These are phyloP conservation scores for Mechanitis messenoides DNA, from an alignment of 2,888 invertebrate genomes.

Conservation along the genomic window DNA sequence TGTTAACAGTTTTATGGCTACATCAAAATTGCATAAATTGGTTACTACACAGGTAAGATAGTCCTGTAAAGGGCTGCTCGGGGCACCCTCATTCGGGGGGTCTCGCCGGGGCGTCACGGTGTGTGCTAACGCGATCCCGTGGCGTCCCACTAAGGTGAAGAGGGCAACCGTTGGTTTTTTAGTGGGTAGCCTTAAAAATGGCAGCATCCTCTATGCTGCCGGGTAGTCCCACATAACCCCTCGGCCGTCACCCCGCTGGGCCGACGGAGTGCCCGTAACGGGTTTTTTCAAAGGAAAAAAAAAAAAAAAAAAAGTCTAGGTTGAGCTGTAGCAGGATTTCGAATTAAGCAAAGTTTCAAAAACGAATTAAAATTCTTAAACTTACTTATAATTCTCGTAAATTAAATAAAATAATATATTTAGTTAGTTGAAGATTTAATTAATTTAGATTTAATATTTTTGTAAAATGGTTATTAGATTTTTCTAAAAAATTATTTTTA, in stretches of 20 bases:
- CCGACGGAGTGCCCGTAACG: no score
- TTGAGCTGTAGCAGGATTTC: constrained; percentile 12
- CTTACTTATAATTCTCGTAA: background rate
- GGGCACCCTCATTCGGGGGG: no score
- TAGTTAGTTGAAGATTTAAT: constrained; percentile 11
- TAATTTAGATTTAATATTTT: background rate
- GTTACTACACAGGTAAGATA: background rate
- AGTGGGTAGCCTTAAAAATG: no score
- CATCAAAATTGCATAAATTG: background rate
- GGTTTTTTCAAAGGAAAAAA: no score
- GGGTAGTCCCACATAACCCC: no score
- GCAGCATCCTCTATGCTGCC: no score
- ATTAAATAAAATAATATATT: background rate
- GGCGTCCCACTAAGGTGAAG: no score
- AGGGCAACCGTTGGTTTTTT: no score
- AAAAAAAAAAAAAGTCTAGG: background rate
- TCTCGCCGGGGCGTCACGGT: no score
- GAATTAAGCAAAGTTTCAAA: constrained; percentile 19
- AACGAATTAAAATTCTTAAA: constrained; percentile 11
- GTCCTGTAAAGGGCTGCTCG: background rate
- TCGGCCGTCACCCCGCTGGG: no score
- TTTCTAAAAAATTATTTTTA: no score
- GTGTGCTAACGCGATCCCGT: no score
- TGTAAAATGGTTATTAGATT: background rate
- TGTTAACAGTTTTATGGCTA: background rate